phyloP scores from a whole-genome alignment of 2,888 invertebrate genomes.

The Zhengitettix transpicula region DNA sequence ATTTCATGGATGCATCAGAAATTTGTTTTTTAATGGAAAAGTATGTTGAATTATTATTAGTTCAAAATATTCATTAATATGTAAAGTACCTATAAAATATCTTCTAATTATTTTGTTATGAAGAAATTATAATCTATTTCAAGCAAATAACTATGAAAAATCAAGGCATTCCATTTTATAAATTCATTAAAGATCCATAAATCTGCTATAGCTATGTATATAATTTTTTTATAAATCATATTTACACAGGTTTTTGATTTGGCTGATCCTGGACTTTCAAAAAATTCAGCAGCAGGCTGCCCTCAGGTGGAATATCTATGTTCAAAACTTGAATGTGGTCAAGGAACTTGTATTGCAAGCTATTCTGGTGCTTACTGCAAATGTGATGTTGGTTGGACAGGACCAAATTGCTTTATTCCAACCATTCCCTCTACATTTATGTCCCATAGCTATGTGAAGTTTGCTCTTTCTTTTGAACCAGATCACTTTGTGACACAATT shows the following conservation, averaged over 20 bases:
- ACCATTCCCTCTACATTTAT: constrained; percentile 16
- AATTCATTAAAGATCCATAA: too few relatives aligned
- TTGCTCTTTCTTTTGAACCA: constrained; percentile 33
- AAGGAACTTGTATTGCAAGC: constrained; percentile 29
- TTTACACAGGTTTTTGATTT: constrained; percentile 35
- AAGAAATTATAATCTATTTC: too few relatives aligned
- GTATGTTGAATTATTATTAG: constrained; percentile 8
- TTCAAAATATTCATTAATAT: neutral
- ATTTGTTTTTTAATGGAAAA: constrained; percentile 35
- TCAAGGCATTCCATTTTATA: too few relatives aligned
- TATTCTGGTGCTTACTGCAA: constrained; percentile 26
- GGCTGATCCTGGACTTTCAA: constrained; percentile 27
- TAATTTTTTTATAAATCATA: neutral
- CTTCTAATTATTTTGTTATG: too few relatives aligned
- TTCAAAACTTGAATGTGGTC: constrained; percentile 24
- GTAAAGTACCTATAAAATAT: neutral
- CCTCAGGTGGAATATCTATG: constrained; percentile 30
- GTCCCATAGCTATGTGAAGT: constrained; percentile 34
- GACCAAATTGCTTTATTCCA: constrained; percentile 21
- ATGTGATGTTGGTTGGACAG: constrained; percentile 37
- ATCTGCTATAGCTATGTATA: too few relatives aligned
- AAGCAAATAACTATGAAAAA: too few relatives aligned
- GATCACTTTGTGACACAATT: constrained; percentile 30
- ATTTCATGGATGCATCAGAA: constrained; percentile 38
- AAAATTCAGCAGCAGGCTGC: constrained; percentile 27